These are phyloP conservation scores for Hormaphis cornu DNA, from an alignment of 1,140 invertebrate species.

Conservation along the genomic window DNA sequence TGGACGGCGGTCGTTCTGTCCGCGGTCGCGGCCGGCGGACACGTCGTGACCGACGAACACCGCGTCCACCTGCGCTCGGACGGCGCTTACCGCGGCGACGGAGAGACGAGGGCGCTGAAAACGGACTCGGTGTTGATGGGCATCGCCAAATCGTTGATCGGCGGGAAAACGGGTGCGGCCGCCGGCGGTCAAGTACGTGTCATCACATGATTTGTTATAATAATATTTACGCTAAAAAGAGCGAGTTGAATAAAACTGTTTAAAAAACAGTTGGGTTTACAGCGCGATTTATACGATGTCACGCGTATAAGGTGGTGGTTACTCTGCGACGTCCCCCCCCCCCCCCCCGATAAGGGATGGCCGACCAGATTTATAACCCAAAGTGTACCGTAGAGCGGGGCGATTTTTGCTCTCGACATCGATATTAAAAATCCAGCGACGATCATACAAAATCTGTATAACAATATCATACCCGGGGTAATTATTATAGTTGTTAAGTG, in stretches of 20 bases:
- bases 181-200: not conserved
- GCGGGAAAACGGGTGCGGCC: not conserved
- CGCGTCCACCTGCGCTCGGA: not conserved
- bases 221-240: too few relatives aligned
- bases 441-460: too few relatives aligned
- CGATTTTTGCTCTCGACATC: too few relatives aligned
- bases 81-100: not conserved
- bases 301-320: not conserved
- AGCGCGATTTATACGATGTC: not conserved
- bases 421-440: too few relatives aligned
- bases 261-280: too few relatives aligned
- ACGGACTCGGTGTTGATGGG: not conserved
- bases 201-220: not conserved
- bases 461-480: too few relatives aligned
- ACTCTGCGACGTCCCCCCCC: too few relatives aligned
- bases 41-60: not conserved
- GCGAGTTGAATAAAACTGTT: too few relatives aligned
- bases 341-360: too few relatives aligned
- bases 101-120: not conserved
- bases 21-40: not conserved
- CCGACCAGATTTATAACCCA: too few relatives aligned
- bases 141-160: not conserved
- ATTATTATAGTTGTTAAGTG: too few relatives aligned
- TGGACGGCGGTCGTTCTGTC: not conserved
- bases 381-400: too few relatives aligned